Base-by-base conservation (phyloP, 2,797 vertebrate species). In the Phyllotis vaccarum region DNA sequence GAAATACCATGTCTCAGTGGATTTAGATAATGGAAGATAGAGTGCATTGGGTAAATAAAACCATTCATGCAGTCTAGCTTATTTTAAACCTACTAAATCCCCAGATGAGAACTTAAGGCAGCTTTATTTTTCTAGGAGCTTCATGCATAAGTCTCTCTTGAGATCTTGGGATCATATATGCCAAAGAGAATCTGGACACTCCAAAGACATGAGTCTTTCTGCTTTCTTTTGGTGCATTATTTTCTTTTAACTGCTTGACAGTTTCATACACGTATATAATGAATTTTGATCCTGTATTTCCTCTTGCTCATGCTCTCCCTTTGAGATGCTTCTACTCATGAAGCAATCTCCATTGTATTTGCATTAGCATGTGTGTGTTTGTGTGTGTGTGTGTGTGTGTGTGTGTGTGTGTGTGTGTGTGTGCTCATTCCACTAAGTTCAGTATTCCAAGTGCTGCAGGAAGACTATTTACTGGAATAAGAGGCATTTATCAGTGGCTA, bases 141-240 rank as follows among this genome's bases (percentile, higher is more conserved):
- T 58, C 54, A 60, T 49, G 2, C 14, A 56, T 34, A 81, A 60
- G 68, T 90, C 2, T 86, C 5, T 49, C 62, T 40, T 86, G 62
- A 83, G 19, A 17, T 75, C 31, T 86, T 86, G 40, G 7, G 17
- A 43, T 10, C 14, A 94, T 2, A 40, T 82, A 46, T 1, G 6
- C 21, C n/a, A 66, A 90, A 40, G 24, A 95, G 62, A 91, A 94
- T 80, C n/a, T 93, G 27, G 8, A 66, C 31, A 88, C 56, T 81
- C n/a, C 31, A 19, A 31, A 86, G 5, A 85, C 24, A n/a, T 22
- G 19, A 34, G n/a, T 86, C 14, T 16, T 17, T 37, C 7, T 54
- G 5, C 29, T 27, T 86, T 70, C 21, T 19, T 54, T 86, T 11
- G 2, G 2, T 4, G 52, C 8, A 37, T 52, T 3, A 64, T 29